Base-by-base conservation (phyloP, 2,888 invertebrate species). In the Toxonevra muliebris region DNA sequence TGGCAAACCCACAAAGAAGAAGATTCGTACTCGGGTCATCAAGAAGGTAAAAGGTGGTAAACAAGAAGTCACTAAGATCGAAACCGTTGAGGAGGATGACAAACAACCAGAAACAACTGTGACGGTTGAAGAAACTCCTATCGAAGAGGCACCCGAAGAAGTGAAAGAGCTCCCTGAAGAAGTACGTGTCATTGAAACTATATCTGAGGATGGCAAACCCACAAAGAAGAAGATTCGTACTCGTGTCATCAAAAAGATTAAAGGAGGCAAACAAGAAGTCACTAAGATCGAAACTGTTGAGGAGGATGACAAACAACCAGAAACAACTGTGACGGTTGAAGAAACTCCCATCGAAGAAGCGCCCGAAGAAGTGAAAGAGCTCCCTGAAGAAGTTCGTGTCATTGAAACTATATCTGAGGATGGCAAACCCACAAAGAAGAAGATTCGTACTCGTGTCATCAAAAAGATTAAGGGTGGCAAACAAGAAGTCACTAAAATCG, bases 241-340 rank as follows among this genome's bases (percentile, higher is more conserved):
- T 2, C 77, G 77, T 1, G 62, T 78, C 0, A 77, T 76, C 2
- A 77, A 76, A 20, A 77, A 78, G 70, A 40, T 73, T 0, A 77
- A 76, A 58, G 77, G 77, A 1, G 76, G 72, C 45, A 77, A 73
- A 13, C 64, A 78, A 62, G 77, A 77, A 60, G 63, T 77, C 0
- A 77, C 77, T 0, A 77, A 75, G 54, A 77, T 77, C 2, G 77
- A 77, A 68, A 79, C 74, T 0, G 69, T 77, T 0, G 79, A 79
- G 42, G 78, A 75, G 43, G 74, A 76, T 0, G 61, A 74, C 54
- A 76, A 74, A 13, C 30, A 70, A 5, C 74, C 77, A 0, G 72
- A 76, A 66, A 75, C 74, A 0, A 78, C 57, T n/a, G 70, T 74
- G 0, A 79, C 77, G 1, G 72, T 77, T 0, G 79, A 79, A 62